phyloP scores from a whole-genome alignment of 2,888 invertebrate genomes.

The Drepana falcataria region DNA sequence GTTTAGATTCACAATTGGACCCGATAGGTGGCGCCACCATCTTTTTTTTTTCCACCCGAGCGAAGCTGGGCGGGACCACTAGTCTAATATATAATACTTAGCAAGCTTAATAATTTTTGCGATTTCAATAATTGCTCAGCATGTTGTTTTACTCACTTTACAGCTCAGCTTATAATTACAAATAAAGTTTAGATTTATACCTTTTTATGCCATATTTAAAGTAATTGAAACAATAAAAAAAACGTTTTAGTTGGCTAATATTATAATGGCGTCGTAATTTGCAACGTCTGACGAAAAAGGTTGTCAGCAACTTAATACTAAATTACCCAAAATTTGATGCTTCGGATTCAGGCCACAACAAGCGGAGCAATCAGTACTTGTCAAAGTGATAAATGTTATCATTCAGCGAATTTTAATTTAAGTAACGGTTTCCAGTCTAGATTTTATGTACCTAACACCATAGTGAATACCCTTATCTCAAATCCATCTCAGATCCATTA shows the following conservation, averaged over 20 bases:
- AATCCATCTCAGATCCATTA: not conserved
- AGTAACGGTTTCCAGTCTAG: slow-evolving; percentile 14
- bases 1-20: no score
- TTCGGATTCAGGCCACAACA: slow-evolving; percentile 18
- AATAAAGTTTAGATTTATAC: not conserved
- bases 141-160: no score
- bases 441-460: slow-evolving; percentile 12
- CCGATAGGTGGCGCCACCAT: no score
- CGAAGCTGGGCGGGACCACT: no score
- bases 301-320: slow-evolving; percentile 12
- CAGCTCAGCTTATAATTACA: no score
- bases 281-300: slow-evolving; percentile 16
- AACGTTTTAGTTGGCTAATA: not conserved
- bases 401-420: slow-evolving; percentile 23
- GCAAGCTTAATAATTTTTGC: no score
- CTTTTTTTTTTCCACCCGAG: no score
- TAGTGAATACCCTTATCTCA: not conserved
- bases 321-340: slow-evolving; percentile 21
- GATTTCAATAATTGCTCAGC: no score
- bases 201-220: not conserved
- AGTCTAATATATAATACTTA: no score
- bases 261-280: slow-evolving; percentile 10
- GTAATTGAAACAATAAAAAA: not conserved
- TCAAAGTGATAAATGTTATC: slow-evolving; percentile 35
- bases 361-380: slow-evolving; percentile 34